Evolutionary conservation across 1,140 invertebrate genomes (phyloP).

Genomic region (Orchestia grillus): DNA sequence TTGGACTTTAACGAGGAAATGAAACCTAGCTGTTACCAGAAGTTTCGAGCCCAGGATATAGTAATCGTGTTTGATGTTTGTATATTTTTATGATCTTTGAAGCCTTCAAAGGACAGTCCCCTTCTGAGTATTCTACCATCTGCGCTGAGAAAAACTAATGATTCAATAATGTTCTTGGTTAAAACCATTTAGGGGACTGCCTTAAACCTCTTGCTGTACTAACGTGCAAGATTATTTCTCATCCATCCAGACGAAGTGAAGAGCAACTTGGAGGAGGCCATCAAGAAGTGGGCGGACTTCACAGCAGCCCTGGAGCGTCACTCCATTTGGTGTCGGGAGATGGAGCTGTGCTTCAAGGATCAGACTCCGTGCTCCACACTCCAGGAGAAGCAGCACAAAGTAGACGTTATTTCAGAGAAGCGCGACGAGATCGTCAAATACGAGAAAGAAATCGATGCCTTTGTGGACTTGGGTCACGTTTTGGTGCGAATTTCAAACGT

Average conservation of each 20-base stretch:
- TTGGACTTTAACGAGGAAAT: too few relatives aligned
- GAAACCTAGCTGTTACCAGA: too few relatives aligned
- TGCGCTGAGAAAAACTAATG: too few relatives aligned
- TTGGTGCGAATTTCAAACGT: constrained; percentile 86
- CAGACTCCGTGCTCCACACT: constrained; percentile 85
- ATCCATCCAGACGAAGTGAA: constrained; percentile 70
- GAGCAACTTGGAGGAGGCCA: constrained; percentile 77
- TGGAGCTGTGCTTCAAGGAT: constrained; percentile 87
- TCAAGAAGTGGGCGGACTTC: constrained; percentile 89
- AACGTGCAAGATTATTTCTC: not conserved
- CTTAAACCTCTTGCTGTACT: not conserved
- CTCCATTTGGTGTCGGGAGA: constrained; percentile 86
- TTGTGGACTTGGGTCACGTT: constrained; percentile 90
- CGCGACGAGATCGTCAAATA: constrained; percentile 82
- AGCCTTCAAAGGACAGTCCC: too few relatives aligned
- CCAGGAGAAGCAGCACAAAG: constrained; percentile 83
- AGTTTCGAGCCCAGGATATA: too few relatives aligned
- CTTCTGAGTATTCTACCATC: too few relatives aligned
- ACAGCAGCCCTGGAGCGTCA: constrained; percentile 84
- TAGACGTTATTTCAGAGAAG: constrained; percentile 81
- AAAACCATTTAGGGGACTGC: too few relatives aligned
- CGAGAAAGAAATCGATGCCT: constrained; percentile 85
- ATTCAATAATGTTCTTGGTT: too few relatives aligned
- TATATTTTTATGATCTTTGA: too few relatives aligned
- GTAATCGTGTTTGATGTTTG: too few relatives aligned